Conservation (phyloP, 37 sponge, comb jelly and placozoan genomes). For the Cliona cf. orientalis region DNA sequence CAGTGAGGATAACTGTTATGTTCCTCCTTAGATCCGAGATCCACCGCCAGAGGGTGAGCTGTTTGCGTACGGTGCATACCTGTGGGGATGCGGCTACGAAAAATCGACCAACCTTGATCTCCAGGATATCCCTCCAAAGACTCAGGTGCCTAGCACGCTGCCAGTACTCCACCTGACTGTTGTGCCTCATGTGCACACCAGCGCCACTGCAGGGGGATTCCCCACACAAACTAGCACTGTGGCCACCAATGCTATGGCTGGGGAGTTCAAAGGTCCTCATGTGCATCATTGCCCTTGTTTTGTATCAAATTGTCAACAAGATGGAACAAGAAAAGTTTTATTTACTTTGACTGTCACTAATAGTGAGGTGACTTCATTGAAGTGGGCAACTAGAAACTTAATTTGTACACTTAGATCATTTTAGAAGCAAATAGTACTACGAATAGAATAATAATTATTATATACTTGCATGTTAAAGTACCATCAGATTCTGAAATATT, state of each 20-base stretch:
- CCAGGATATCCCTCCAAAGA: constrained; percentile 67
- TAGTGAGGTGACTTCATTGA: constrained; percentile 42
- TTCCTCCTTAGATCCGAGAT: constrained; percentile 75
- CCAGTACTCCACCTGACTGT: constrained; percentile 74
- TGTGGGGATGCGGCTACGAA: constrained; percentile 84
- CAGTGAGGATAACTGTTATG: not conserved
- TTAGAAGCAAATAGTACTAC: constrained; percentile 28
- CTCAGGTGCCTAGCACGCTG: constrained; percentile 44
- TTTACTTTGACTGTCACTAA: constrained; percentile 55
- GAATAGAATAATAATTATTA: too few relatives aligned
- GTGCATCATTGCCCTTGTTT: constrained; percentile 61
- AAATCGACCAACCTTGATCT: constrained; percentile 66
- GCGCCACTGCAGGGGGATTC: not conserved
- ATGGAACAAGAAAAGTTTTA: constrained; percentile 22
- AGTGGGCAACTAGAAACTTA: constrained; percentile 70
- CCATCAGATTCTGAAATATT: too few relatives aligned
- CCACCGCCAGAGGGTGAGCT: constrained; percentile 86
- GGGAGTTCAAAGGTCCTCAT: constrained; percentile 49
- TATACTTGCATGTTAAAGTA: too few relatives aligned
- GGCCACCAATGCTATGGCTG: not conserved
- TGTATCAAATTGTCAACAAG: not conserved
- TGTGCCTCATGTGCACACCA: not conserved
- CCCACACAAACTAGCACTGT: not conserved
- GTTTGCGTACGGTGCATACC: constrained; percentile 71
- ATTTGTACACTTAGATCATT: constrained; percentile 71